Percentiles rank a stretch among this genome's conserved stretches.
Conservation (phyloP, 1,140 invertebrate genomes). For the Pygmarrhopalites habei region DNA sequence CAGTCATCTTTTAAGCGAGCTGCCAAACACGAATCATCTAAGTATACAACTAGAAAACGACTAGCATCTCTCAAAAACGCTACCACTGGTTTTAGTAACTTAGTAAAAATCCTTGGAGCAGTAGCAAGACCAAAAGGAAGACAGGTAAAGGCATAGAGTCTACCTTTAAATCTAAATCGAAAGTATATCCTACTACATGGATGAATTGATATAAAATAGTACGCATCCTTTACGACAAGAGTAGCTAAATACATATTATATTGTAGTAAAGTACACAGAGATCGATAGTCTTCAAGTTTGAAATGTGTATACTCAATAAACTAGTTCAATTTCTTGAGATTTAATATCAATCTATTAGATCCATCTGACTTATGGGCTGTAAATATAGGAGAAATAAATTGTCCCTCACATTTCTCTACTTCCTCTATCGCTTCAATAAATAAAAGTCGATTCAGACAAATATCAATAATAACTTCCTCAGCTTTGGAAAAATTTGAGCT, state of each 20-base stretch:
- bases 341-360: slow-evolving; percentile 11
- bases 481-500: background rate
- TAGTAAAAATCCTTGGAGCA: slow-evolving; percentile 16
- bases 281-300: slow-evolving; percentile 7
- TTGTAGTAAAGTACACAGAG: background rate
- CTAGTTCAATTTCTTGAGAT: slow-evolving; percentile 21
- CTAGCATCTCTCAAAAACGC: background rate
- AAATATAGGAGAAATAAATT: slow-evolving; percentile 12
- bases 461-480: background rate
- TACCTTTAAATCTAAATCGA: slow-evolving; percentile 16
- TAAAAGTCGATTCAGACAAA: background rate
- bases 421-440: background rate
- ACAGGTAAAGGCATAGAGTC: slow-evolving; percentile 14
- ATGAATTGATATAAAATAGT: slow-evolving; percentile 15
- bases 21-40: no score
- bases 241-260: slow-evolving; percentile 13
- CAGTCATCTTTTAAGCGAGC: no score
- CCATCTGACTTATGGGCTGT: slow-evolving; percentile 11
- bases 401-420: background rate
- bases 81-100: slow-evolving; percentile 13
- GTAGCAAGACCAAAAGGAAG: slow-evolving; percentile 17
- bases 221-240: slow-evolving; percentile 22
- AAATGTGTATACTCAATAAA: slow-evolving; percentile 18
- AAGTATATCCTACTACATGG: slow-evolving; percentile 14
- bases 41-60: slow-evolving; percentile 1